Percentiles rank a stretch among this genome's conserved stretches.
phyloP scores from a whole-genome alignment of 2,797 vertebrate species.

The Spinus pinus region DNA sequence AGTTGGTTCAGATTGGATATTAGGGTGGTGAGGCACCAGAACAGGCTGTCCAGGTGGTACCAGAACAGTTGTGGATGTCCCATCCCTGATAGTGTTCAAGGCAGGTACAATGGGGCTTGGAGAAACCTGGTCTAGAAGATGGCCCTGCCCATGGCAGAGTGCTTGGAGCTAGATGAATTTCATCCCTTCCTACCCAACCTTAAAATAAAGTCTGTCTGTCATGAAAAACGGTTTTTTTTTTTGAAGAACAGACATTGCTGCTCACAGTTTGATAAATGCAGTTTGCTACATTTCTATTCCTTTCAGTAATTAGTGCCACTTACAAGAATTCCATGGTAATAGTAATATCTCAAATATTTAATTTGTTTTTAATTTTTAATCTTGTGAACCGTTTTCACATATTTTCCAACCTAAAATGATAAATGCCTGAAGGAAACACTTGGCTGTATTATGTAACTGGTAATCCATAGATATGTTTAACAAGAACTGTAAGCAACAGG shows the following conservation, averaged over 20 bases:
- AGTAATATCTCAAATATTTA: not conserved
- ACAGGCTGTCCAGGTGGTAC: not conserved
- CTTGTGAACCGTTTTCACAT: not conserved
- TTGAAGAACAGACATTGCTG: not conserved
- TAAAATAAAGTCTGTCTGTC: not conserved
- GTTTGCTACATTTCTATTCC: not conserved
- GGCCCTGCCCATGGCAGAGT: not conserved
- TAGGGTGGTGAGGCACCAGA: not conserved
- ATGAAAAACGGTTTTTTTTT: not conserved
- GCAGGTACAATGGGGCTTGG: fast-evolving
- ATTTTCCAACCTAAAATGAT: not conserved
- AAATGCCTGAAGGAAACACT: not conserved
- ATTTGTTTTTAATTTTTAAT: not conserved
- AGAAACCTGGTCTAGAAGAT: not conserved
- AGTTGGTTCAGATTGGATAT: not conserved
- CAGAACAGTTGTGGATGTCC: not conserved
- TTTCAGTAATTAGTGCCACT: not conserved
- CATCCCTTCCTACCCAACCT: not conserved
- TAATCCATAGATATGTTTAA: not conserved
- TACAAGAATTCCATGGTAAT: not conserved
- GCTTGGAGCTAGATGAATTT: not conserved
- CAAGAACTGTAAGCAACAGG: not conserved
- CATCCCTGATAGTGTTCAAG: not conserved
- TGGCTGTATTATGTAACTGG: not conserved
- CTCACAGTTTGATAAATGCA: not conserved